Conservation (phyloP, 2,797 vertebrate genomes). For the Huso huso region DNA sequence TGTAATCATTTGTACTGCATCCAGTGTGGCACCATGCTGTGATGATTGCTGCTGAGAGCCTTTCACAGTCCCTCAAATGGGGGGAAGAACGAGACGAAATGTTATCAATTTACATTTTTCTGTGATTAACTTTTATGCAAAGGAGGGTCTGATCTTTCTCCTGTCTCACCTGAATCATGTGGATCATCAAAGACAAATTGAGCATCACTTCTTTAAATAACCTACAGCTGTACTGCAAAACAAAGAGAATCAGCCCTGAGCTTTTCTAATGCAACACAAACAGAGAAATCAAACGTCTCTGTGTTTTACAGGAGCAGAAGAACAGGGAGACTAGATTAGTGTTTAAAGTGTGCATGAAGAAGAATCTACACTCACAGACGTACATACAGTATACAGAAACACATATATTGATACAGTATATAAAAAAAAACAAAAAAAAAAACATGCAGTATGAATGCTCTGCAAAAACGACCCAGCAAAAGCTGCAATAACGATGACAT, state of each 20-base stretch:
- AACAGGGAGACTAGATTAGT: neutral
- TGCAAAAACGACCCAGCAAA: too few relatives aligned
- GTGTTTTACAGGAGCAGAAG: neutral
- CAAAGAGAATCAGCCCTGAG: slow-evolving; percentile 65
- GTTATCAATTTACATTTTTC: slow-evolving; percentile 85
- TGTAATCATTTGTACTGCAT: slow-evolving; percentile 87
- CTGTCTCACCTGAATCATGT: slow-evolving; percentile 80
- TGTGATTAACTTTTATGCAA: slow-evolving; percentile 87
- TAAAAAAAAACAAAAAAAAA: neutral
- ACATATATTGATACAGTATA: neutral
- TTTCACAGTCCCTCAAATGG: slow-evolving; percentile 63
- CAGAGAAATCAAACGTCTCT: slow-evolving; percentile 35
- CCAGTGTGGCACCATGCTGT: slow-evolving; percentile 79
- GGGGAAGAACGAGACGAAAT: slow-evolving; percentile 68
- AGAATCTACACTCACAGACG: neutral
- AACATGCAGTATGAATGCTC: neutral
- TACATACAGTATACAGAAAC: slow-evolving; percentile 2
- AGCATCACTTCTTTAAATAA: slow-evolving; percentile 76
- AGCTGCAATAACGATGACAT: too few relatives aligned
- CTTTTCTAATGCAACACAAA: slow-evolving; percentile 60
- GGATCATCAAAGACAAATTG: slow-evolving; percentile 81
- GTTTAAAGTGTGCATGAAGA: neutral
- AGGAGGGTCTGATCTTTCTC: slow-evolving; percentile 68
- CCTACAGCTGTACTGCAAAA: slow-evolving; percentile 72
- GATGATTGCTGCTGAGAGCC: slow-evolving; percentile 90